Conservation (phyloP, 2,888 invertebrate genomes). For the Amphipoea oculea region DNA sequence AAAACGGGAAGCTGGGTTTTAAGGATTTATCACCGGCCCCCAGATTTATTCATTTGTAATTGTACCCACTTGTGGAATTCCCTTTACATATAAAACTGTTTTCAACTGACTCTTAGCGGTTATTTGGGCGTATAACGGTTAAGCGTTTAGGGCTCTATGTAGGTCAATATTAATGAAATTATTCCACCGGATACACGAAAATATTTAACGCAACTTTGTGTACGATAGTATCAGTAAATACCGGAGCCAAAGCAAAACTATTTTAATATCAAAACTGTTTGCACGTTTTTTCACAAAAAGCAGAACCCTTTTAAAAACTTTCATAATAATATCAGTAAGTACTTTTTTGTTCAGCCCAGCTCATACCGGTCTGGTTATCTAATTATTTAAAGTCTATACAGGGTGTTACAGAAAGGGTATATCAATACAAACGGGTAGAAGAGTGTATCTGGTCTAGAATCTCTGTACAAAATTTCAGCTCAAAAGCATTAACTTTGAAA, state of each 20-base stretch:
- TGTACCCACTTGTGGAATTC: constrained; percentile 62
- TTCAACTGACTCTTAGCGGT: constrained; percentile 19
- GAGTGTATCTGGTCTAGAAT: too few relatives aligned
- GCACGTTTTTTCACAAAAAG: constrained; percentile 29
- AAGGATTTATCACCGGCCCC: constrained; percentile 61
- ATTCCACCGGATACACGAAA: neutral
- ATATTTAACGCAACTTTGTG: constrained; percentile 25
- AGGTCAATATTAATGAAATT: constrained; percentile 17
- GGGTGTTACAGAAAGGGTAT: too few relatives aligned
- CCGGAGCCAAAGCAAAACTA: constrained; percentile 40
- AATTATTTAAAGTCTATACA: constrained; percentile 52
- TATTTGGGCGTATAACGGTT: neutral
- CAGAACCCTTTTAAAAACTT: constrained; percentile 29
- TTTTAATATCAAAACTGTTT: constrained; percentile 45
- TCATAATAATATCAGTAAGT: constrained; percentile 17
- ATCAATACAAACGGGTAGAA: too few relatives aligned
- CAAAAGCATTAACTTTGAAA: too few relatives aligned
- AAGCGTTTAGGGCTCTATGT: neutral
- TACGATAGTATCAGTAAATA: constrained; percentile 2
- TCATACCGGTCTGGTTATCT: constrained; percentile 16
- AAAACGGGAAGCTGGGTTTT: constrained; percentile 57
- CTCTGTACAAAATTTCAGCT: too few relatives aligned
- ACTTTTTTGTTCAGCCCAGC: constrained; percentile 18
- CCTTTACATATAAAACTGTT: constrained; percentile 34
- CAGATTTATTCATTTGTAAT: constrained; percentile 66